Evolutionary conservation across 2,888 invertebrate species (phyloP), one percentile per base, ranked within the genome.

Genomic region (Anticlea derivata): DNA sequence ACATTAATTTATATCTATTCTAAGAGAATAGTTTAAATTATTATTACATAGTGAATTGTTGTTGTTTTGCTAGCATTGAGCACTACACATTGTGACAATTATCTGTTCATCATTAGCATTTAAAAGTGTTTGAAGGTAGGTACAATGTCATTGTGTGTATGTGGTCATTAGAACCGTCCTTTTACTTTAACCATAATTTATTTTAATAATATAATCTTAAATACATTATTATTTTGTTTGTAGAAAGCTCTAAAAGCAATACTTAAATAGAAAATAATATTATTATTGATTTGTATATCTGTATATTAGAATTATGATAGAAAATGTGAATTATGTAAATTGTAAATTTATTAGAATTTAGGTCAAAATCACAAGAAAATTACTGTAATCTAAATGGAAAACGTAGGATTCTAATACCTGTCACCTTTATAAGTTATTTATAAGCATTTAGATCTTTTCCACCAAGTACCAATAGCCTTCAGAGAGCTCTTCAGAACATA

Each of bases 271-370:
- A 50, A 44, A 49, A 17, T 17, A 17, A 17, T 17, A 17, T 20
- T 39, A 50, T 40, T 61, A 53, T 55, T 62, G 29, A 60, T 61
- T 59, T 58, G 52, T 62, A 50, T 61, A 56, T 57, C 49, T 63
- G 63, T 63, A 61, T 61, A 60, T 47, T 17, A 17, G 17, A 17
- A 40, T 50, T 27, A 48, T 56, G 24, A 47, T 48, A 43, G 65
- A 66, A 67, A 68, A 58, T 68, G 65, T 70, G 61, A 66, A 66
- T 63, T 61, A 56, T 71, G 64, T 67, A 68, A 66, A 66, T 63
- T 70, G 68, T 73, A 69, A 63, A 69, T 66, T 65, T 57, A 57
- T 55, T 54, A 53, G 49, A 51, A 47, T 54, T 51, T 61, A 57
- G 37, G 38, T 58, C 45, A 39, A 13, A 34, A 34, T 5, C 34